Conservation (phyloP, 1,140 invertebrate genomes). For the Trichonephila clavipes region DNA sequence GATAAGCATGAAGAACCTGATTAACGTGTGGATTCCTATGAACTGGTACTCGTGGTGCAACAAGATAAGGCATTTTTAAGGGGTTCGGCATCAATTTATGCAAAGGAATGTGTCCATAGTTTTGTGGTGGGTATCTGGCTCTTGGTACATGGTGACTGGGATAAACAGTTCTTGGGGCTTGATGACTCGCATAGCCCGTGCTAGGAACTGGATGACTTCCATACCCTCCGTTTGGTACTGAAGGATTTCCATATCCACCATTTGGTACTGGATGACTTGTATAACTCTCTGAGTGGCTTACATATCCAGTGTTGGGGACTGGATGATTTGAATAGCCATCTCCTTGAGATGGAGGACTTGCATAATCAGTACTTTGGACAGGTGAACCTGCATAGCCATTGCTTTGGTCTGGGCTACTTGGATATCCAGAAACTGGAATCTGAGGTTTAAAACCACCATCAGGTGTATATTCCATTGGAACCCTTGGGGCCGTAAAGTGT, state of each 20-base stretch:
- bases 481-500: not conserved
- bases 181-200: not conserved
- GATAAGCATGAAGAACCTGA: conserved; percentile 58
- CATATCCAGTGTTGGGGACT: not conserved
- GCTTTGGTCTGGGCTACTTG: not conserved
- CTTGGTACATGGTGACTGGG: not conserved
- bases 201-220: not conserved
- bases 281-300: not conserved
- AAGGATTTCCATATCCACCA: not conserved
- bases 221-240: not conserved
- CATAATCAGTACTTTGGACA: not conserved
- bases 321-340: not conserved
- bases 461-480: not conserved
- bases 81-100: conserved; percentile 71
- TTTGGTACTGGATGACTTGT: not conserved
- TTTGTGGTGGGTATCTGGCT: not conserved
- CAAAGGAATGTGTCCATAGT: not conserved
- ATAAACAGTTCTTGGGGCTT: not conserved
- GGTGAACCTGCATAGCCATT: not conserved
- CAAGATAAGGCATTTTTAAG: conserved; percentile 37
- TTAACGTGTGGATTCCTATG: conserved; percentile 38
- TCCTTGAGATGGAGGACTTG: not conserved
- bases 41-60: not conserved
- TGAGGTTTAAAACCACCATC: not conserved
- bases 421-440: not conserved